phyloP scores from a whole-genome alignment of 2,797 vertebrate species.

The Botia kubotai region DNA sequence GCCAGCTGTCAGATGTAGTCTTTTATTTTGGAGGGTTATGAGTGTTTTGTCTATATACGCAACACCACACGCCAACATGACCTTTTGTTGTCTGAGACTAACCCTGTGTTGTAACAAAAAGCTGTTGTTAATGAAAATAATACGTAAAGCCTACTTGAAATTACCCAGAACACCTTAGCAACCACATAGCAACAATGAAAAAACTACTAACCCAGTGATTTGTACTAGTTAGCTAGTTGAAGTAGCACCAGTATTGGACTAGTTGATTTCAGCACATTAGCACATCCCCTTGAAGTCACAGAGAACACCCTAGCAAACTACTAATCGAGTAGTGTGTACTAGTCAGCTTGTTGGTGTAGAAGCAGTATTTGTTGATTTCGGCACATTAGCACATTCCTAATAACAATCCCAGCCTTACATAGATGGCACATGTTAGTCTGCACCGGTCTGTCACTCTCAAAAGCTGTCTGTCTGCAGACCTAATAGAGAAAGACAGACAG shows the following conservation, averaged over 20 bases:
- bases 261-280: not conserved
- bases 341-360: no score
- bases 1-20: not conserved
- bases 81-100: not conserved
- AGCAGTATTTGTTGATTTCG: no score
- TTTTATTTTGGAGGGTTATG: not conserved
- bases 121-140: no score
- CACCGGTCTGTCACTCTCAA: conserved; percentile 6
- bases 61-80: not conserved
- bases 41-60: not conserved
- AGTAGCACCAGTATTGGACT: not conserved
- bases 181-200: no score
- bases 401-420: not conserved
- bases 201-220: no score
- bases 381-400: not conserved
- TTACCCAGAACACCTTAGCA: no score
- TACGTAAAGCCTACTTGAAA: no score
- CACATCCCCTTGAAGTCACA: not conserved
- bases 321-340: no score
- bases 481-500: conserved; percentile 1
- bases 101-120: no score
- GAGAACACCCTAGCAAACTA: no score
- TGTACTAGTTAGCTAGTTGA: no score
- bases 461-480: not conserved
- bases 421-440: not conserved